Conservation (phyloP, 2,797 vertebrate genomes). For the Anomalospiza imberbis region DNA sequence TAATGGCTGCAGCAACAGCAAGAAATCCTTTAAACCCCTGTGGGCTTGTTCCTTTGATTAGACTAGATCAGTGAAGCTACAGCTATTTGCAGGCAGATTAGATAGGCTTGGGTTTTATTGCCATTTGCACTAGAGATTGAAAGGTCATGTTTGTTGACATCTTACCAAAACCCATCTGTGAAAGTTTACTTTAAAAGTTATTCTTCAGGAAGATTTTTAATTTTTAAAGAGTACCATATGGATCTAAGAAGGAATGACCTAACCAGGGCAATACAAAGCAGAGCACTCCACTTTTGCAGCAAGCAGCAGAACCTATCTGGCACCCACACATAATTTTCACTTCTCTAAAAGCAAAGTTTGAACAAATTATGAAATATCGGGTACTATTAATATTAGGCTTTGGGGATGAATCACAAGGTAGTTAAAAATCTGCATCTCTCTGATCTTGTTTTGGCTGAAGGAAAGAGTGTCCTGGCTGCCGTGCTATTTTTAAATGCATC, state of each 20-base stretch:
- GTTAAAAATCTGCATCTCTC: not conserved
- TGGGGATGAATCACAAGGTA: not conserved
- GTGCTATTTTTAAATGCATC: not conserved
- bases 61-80: conserved; percentile 69
- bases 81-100: conserved; percentile 75
- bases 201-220: conserved; percentile 53
- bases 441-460: not conserved
- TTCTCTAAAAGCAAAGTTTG: not conserved
- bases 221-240: conserved; percentile 31
- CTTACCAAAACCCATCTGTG: conserved; percentile 56
- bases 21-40: conserved; percentile 70
- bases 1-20: conserved; percentile 66
- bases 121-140: conserved; percentile 62
- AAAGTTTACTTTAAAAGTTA: conserved; percentile 62
- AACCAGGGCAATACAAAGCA: not conserved
- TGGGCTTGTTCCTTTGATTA: conserved; percentile 75
- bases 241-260: conserved; percentile 3
- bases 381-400: not conserved
- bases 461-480: not conserved
- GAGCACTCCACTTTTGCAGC: not conserved
- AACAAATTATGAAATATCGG: not conserved
- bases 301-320: not conserved
- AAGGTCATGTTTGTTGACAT: conserved; percentile 69
- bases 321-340: not conserved
- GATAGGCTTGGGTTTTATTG: conserved; percentile 61